Evolutionary conservation across 2,797 vertebrate species (phyloP).

Genomic region (Thamnophis elegans): DNA sequence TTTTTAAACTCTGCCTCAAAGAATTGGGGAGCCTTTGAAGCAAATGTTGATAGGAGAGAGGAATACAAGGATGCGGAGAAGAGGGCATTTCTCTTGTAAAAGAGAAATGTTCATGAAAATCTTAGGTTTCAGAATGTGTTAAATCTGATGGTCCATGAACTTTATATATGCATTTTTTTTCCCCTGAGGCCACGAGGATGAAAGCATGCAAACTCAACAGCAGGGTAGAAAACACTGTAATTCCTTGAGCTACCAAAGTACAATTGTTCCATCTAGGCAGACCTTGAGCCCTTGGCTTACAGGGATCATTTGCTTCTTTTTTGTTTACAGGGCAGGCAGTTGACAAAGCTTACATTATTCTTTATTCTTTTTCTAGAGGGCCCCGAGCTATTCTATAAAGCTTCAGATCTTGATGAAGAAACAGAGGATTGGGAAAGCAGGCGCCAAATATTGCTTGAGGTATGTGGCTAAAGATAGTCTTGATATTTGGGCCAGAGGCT

Average conservation of each 20-base stretch:
- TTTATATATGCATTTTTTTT: neutral
- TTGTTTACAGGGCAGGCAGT: neutral
- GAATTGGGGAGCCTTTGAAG: neutral
- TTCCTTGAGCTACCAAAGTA: neutral
- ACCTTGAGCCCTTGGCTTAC: neutral
- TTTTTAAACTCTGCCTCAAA: neutral
- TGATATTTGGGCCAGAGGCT: neutral
- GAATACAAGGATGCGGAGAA: neutral
- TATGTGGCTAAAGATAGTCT: constrained; percentile 45
- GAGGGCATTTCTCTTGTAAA: neutral
- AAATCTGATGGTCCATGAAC: neutral
- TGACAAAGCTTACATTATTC: neutral
- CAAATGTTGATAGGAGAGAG: neutral
- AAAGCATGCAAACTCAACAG: neutral
- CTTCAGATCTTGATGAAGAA: constrained; percentile 49
- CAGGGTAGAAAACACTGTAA: neutral
- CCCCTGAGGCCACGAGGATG: neutral
- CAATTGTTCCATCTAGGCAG: neutral
- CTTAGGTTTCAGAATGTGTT: neutral
- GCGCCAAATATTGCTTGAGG: constrained; percentile 64
- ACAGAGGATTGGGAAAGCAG: constrained; percentile 69
- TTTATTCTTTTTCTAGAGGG: constrained; percentile 50
- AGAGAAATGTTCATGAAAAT: neutral
- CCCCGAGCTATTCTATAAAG: constrained; percentile 69
- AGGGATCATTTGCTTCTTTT: neutral